Conservation (phyloP, 2,797 vertebrate species). For the Pseudopleuronectes americanus region DNA sequence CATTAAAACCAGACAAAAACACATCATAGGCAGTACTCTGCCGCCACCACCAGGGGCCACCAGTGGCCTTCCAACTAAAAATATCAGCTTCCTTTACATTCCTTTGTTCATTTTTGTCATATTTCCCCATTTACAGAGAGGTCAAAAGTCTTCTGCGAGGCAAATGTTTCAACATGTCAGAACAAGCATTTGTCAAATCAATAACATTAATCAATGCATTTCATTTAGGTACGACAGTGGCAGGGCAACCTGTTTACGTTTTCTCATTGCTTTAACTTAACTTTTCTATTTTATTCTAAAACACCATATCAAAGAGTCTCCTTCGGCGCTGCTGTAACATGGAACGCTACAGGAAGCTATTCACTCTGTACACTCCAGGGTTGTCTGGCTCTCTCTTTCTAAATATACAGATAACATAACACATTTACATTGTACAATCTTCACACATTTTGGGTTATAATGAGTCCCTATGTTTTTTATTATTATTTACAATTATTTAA, state of each 20-base stretch:
- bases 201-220: neutral
- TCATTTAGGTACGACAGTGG: neutral
- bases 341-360: neutral
- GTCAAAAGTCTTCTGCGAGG: too few species aligned
- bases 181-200: neutral
- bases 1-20: neutral
- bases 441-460: too few species aligned
- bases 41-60: neutral
- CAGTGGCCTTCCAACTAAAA: neutral
- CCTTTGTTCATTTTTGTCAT: conserved; percentile 9
- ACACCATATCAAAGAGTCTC: too few species aligned
- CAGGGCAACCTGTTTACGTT: neutral
- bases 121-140: neutral
- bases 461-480: too few species aligned
- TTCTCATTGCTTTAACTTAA: too few species aligned
- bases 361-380: neutral
- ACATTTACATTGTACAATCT: too few species aligned
- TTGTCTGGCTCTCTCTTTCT: too few species aligned
- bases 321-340: too few species aligned
- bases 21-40: neutral
- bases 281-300: too few species aligned
- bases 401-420: too few species aligned
- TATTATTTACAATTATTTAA: too few species aligned
- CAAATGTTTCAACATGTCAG: neutral
- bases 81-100: conserved; percentile 3